A percentile compares a stretch with the other conserved stretches of the same genome.
Conservation (phyloP, 2,113 vertebrate species). For the Phoxinus phoxinus region DNA sequence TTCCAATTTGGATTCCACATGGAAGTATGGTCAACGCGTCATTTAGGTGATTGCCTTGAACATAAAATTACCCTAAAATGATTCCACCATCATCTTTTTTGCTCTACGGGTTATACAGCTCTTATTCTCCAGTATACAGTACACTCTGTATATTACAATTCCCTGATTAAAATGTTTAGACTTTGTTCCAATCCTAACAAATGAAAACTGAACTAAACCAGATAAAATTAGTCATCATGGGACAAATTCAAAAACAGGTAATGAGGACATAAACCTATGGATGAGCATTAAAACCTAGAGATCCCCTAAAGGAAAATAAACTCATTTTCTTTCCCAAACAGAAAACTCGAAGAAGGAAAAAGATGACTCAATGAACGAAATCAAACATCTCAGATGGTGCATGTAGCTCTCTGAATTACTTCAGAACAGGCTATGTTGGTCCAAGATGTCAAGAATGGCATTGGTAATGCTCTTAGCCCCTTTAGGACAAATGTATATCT, state of each 20-base stretch:
- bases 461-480: slow-evolving; percentile 15
- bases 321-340: not conserved
- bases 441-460: slow-evolving; percentile 9
- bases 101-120: not conserved
- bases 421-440: slow-evolving; percentile 35
- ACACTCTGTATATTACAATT: not conserved
- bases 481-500: slow-evolving; percentile 17
- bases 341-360: not conserved
- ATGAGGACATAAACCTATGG: not conserved
- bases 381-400: not conserved
- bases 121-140: not conserved
- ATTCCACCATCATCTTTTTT: not conserved
- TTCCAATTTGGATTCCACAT: slow-evolving; percentile 2
- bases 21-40: not conserved
- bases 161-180: not conserved
- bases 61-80: not conserved
- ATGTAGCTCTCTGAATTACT: not conserved
- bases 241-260: not conserved
- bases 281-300: not conserved
- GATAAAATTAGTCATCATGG: not conserved
- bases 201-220: not conserved
- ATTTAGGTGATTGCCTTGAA: not conserved
- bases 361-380: not conserved
- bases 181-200: not conserved
- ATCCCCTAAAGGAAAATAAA: not conserved